Conservation (phyloP, 2,888 invertebrate species). For the Ctenicera cuprea region DNA sequence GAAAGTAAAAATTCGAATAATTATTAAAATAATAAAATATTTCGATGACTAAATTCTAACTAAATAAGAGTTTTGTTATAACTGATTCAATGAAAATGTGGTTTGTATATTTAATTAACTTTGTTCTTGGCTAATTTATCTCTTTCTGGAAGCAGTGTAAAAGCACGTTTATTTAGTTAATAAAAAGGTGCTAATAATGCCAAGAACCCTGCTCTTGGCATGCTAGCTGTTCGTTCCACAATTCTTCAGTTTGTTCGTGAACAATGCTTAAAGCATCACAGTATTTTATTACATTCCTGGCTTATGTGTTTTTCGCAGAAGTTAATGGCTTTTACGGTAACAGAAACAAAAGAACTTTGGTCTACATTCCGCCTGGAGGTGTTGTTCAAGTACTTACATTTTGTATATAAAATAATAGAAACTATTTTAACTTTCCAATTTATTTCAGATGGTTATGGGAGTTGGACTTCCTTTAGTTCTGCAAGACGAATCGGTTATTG, state of each 20-base stretch:
- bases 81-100: too few relatives aligned
- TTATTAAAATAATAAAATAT: too few relatives aligned
- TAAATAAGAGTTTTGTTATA: too few relatives aligned
- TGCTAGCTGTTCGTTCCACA: not conserved
- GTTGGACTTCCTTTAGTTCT: constrained; percentile 74
- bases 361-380: constrained; percentile 49
- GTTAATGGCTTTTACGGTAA: not conserved
- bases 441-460: constrained; percentile 71
- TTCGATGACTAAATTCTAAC: too few relatives aligned
- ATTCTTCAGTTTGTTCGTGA: constrained; percentile 10
- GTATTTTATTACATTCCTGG: not conserved
- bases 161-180: not conserved
- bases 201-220: not conserved
- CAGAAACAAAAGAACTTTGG: constrained; percentile 61
- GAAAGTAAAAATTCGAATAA: too few relatives aligned
- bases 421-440: not conserved
- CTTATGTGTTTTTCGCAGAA: not conserved
- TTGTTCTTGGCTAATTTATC: too few relatives aligned
- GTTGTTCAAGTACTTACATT: constrained; percentile 50
- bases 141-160: too few relatives aligned
- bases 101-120: too few relatives aligned
- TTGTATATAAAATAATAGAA: not conserved
- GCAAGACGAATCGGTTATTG: constrained; percentile 70
- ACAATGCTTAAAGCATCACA: not conserved
- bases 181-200: not conserved